Evolutionary conservation across 2,888 invertebrate genomes (phyloP).

Genomic region (Parnassius apollo): DNA sequence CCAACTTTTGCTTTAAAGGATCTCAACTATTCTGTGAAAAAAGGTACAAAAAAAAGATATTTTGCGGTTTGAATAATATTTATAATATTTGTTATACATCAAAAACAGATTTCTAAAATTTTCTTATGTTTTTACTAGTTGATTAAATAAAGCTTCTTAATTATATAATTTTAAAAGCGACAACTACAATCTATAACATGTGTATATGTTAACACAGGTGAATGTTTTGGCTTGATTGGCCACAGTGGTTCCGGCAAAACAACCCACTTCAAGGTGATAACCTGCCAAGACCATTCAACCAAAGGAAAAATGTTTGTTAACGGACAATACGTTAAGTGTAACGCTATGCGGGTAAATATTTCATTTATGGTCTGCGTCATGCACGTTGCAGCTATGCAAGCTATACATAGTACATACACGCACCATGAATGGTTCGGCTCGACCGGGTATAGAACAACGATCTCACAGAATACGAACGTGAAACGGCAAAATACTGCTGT

Average conservation of each 20-base stretch:
- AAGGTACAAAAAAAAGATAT: slow-evolving; percentile 15
- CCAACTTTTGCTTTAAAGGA: slow-evolving; percentile 25
- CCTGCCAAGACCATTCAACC: slow-evolving; percentile 82
- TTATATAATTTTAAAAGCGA: no score
- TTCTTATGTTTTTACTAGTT: no score
- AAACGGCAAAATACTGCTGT: no score
- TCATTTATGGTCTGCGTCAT: no score
- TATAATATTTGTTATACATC: no score
- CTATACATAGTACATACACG: no score
- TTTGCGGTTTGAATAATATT: not conserved
- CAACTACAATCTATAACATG: not conserved
- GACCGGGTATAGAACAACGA: no score
- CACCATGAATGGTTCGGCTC: no score
- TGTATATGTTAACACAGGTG: slow-evolving; percentile 59
- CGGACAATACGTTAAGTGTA: slow-evolving; percentile 37
- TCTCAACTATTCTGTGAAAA: slow-evolving; percentile 27
- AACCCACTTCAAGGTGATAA: slow-evolving; percentile 90
- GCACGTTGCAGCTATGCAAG: no score
- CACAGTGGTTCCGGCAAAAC: slow-evolving; percentile 94
- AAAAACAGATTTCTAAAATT: no score
- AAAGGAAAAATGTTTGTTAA: slow-evolving; percentile 65
- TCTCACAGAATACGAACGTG: no score
- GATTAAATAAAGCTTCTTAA: no score
- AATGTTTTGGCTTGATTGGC: slow-evolving; percentile 91
- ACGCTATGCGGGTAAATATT: not conserved